Base-by-base conservation (phyloP, 2,888 invertebrate species). In the Pasiphila rectangulata region DNA sequence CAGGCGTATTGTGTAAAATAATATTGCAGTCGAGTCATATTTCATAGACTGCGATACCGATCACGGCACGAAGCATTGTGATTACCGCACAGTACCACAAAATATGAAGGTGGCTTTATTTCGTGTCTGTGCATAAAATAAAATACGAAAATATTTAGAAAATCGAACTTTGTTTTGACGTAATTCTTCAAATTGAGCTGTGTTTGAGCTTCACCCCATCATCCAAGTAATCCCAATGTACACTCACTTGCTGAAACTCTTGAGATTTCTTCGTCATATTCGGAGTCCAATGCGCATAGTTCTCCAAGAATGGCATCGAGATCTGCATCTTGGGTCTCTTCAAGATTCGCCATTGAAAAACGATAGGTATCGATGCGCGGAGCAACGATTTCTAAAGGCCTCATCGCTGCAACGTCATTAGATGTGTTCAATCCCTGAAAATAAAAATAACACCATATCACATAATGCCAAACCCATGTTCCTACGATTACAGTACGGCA, bases 281-380 rank as follows among this genome's bases (percentile, higher is more conserved):
- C 91, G 1, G 90, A 89, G 81, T 98, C 98, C 61, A 99, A 91
- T 39, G 98, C 96, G 80, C 96, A 97, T 41, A 99, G 91, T 79
- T 99, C 98, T 24, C 97, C 98, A 50, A 99, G 91, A 66, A 99
- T 98, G 46, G 98, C 98, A 81, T 99, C 98, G 77, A 99, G 90
- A 85, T 99, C 98, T 38, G 97, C 96, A 83, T 98, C 98, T 75
- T 97, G 97, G 13, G 96, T 96, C 83, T 98, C 98, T 89, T 98
- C 97, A 41, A 98, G 91, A 82, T 97, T 98, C 38, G 97, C 97
- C 96, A 97, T 97, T 40, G 97, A 97, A 83, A 97, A 97, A 67
- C 98, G 92, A 83, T 97, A 96, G 51, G 95, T 94, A 86, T 96
- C 96, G 67, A 96, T 96, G 58, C 96, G 84, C 32, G 95, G 95